These are phyloP conservation scores for Heterodera schachtii DNA, from an alignment of 1,140 invertebrate species.

Conservation along the genomic window DNA sequence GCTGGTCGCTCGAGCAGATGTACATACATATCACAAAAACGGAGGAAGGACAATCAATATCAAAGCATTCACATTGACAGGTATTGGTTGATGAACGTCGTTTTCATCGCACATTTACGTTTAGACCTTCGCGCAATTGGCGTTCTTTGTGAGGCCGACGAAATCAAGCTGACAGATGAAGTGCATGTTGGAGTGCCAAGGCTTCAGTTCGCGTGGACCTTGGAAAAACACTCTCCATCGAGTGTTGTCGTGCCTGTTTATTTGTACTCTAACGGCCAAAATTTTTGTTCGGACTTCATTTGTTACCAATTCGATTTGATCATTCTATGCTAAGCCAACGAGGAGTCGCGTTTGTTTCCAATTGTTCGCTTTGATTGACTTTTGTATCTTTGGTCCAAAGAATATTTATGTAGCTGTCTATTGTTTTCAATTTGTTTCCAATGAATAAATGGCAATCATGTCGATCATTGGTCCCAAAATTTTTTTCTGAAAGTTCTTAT, in stretches of 20 bases:
- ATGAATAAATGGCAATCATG: too few relatives aligned
- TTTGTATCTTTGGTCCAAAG: too few relatives aligned
- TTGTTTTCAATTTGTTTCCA: too few relatives aligned
- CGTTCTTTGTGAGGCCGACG: slow-evolving; percentile 37
- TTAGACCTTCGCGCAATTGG: slow-evolving; percentile 48
- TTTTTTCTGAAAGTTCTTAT: too few relatives aligned
- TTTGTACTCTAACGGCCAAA: slow-evolving; percentile 73
- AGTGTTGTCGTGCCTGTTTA: slow-evolving; percentile 54
- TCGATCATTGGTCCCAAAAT: too few relatives aligned
- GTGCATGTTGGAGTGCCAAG: slow-evolving; percentile 39
- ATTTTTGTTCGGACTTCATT: slow-evolving; percentile 89
- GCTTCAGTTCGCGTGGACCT: slow-evolving; percentile 53
- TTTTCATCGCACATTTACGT: slow-evolving; percentile 25
- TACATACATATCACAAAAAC: slow-evolving; percentile 76
- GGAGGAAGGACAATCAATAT: slow-evolving; percentile 66
- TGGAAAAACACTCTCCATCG: slow-evolving; percentile 47
- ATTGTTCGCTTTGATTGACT: slow-evolving; percentile 24
- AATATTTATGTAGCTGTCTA: too few relatives aligned
- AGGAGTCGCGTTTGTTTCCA: slow-evolving; percentile 78
- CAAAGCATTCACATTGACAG: slow-evolving; percentile 78
- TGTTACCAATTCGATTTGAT: slow-evolving; percentile 83
- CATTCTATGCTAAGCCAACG: slow-evolving; percentile 90
- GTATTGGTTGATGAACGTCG: slow-evolving; percentile 59
- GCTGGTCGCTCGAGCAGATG: slow-evolving; percentile 87
- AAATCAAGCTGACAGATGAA: slow-evolving; percentile 42